A percentile compares a stretch with the other conserved stretches of the same genome.
Conservation (phyloP, 2,797 vertebrate species). For the Cyprinella venusta region DNA sequence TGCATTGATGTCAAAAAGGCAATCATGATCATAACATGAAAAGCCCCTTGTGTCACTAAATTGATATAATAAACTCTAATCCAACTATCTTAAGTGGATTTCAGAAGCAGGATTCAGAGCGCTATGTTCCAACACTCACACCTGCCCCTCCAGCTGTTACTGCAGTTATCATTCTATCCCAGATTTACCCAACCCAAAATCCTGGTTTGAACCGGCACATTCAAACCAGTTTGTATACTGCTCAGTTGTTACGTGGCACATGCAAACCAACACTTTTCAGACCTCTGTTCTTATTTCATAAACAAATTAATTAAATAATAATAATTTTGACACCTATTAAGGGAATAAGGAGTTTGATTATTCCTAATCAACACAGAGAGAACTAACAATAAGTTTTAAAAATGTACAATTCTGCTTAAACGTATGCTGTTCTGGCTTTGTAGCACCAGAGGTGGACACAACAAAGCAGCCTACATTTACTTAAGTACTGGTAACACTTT, state of each 20-base stretch:
- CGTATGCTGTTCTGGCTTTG: not conserved
- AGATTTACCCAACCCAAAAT: conserved; percentile 18
- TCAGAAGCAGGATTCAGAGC: conserved; percentile 36
- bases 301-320: not conserved
- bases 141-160: conserved; percentile 42
- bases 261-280: not conserved
- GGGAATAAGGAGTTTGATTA: not conserved
- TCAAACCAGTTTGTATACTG: not conserved
- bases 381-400: not conserved
- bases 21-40: not conserved
- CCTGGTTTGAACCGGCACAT: conserved; percentile 3
- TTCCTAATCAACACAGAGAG: not conserved
- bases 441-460: not conserved
- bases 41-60: not conserved
- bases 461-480: too few species aligned
- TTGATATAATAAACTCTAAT: conserved; percentile 26
- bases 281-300: not conserved
- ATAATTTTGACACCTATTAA: not conserved
- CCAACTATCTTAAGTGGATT: conserved; percentile 30
- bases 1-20: conserved; percentile 34
- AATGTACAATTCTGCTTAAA: not conserved
- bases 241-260: not conserved
- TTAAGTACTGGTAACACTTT: too few species aligned
- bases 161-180: conserved; percentile 17
- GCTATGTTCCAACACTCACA: conserved; percentile 35